Evolutionary conservation across 2,888 invertebrate genomes (phyloP).

Genomic region (Lathronympha strigana): DNA sequence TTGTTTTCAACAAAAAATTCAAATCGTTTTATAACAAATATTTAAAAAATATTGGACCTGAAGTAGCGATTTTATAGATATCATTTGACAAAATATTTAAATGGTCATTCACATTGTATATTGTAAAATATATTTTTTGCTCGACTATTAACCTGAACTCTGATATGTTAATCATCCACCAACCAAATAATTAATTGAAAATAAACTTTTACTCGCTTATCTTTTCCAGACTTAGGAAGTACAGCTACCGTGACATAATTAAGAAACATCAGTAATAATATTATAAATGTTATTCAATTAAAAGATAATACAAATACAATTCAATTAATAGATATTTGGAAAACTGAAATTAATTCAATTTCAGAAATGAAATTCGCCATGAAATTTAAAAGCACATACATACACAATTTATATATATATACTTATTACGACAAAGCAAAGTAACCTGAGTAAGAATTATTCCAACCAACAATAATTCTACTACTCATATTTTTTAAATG

Average conservation of each 20-base stretch:
- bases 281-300: no score
- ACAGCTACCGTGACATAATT: no score
- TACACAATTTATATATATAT: neutral
- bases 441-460: constrained; percentile 52
- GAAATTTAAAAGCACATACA: neutral
- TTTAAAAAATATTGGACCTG: constrained; percentile 5
- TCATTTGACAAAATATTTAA: constrained; percentile 48
- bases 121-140: constrained; percentile 46
- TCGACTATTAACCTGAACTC: constrained; percentile 44
- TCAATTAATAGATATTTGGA: no score
- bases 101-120: constrained; percentile 57
- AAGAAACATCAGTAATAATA: no score
- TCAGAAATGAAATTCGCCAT: neutral
- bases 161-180: constrained; percentile 56
- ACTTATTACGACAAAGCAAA: neutral
- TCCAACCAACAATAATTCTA: constrained; percentile 62
- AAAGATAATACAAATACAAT: no score
- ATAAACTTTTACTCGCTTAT: neutral
- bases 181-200: constrained; percentile 1
- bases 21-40: constrained; percentile 32
- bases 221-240: neutral
- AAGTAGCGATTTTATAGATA: neutral
- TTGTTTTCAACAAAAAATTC: constrained; percentile 24
- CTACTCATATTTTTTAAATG: constrained; percentile 23
- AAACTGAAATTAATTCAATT: neutral